These are phyloP conservation scores for Eira barbara DNA, from an alignment of 2,113 vertebrate species.

Conservation along the genomic window DNA sequence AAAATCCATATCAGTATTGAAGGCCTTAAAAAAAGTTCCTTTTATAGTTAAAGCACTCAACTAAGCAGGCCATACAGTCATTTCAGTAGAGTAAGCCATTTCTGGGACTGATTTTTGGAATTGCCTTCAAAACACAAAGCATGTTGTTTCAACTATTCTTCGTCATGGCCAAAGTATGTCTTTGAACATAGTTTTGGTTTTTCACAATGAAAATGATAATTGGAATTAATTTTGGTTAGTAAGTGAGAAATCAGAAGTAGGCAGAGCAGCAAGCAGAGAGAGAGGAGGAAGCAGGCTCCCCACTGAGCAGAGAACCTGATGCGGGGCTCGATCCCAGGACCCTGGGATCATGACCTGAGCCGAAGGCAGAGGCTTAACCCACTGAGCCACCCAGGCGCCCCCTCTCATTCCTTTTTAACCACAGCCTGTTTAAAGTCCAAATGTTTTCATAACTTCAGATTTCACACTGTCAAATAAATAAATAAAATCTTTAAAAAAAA, in stretches of 20 bases:
- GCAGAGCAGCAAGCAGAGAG: no score
- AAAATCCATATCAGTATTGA: background rate
- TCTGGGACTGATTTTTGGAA: background rate
- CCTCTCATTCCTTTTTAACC: no score
- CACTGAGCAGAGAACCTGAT: no score
- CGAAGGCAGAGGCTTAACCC: no score
- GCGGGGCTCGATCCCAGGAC: no score
- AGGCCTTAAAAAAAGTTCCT: background rate
- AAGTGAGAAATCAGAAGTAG: background rate
- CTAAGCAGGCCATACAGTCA: background rate
- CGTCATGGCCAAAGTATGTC: background rate
- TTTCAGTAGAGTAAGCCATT: background rate
- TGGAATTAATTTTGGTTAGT: background rate
- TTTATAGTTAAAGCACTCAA: background rate
- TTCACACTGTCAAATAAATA: no score
- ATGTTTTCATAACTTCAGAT: no score
- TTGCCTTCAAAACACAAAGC: background rate
- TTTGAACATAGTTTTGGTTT: background rate
- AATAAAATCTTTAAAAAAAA: no score
- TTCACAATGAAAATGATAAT: background rate
- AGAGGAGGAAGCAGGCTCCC: no score
- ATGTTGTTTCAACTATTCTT: background rate
- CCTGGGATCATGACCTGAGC: no score
- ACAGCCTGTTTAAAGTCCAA: no score
- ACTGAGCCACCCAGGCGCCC: no score